Conservation (phyloP, 1,140 invertebrate genomes). For the Rhysida immarginata region DNA sequence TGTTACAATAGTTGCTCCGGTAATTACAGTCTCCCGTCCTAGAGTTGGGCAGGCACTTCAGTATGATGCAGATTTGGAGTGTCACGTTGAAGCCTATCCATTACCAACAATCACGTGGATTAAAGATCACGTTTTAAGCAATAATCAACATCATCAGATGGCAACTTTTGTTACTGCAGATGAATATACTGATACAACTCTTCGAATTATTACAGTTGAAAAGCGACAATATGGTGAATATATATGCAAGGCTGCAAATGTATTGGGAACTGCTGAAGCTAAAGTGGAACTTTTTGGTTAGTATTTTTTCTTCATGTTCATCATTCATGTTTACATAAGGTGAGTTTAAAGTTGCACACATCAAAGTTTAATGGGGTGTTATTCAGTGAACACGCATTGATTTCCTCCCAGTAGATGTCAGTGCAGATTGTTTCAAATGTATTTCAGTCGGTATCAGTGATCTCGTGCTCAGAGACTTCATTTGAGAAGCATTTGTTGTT, state of each 20-base stretch:
- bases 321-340: too few relatives aligned
- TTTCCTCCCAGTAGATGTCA: too few relatives aligned
- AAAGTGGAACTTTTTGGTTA: slow-evolving; percentile 65
- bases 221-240: slow-evolving; percentile 77
- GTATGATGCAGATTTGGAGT: slow-evolving; percentile 83
- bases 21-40: slow-evolving; percentile 52
- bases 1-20: slow-evolving; percentile 47
- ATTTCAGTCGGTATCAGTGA: too few relatives aligned
- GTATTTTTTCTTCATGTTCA: neutral
- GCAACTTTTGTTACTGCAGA: neutral
- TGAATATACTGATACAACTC: slow-evolving; percentile 54
- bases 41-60: slow-evolving; percentile 70
- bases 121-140: slow-evolving; percentile 59
- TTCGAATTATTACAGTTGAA: slow-evolving; percentile 76
- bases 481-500: too few relatives aligned
- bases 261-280: slow-evolving; percentile 60
- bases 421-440: too few relatives aligned
- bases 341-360: too few relatives aligned
- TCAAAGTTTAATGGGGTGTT: too few relatives aligned
- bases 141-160: slow-evolving; percentile 62
- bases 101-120: slow-evolving; percentile 73
- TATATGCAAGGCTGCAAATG: slow-evolving; percentile 71
- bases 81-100: slow-evolving; percentile 72
- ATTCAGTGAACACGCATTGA: too few relatives aligned
- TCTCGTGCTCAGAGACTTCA: too few relatives aligned